Evolutionary conservation across 2,797 vertebrate species (phyloP).

Genomic region (Bucorvus abyssinicus): DNA sequence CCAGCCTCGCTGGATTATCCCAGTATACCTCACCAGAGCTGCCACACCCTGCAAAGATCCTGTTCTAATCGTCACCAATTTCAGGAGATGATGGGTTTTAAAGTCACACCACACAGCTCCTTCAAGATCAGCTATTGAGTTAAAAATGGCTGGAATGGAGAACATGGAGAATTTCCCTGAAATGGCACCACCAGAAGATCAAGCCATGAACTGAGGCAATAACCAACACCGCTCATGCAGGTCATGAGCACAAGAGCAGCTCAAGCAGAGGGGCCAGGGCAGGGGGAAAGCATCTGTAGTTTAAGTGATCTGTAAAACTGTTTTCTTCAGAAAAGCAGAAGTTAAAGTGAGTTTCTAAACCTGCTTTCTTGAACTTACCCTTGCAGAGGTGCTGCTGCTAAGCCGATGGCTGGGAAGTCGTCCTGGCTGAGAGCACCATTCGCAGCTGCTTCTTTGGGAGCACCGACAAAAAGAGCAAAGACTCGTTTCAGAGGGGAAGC

Average conservation of each 20-base stretch:
- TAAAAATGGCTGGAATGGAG: background rate
- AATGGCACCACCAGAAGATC: background rate
- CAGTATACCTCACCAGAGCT: background rate
- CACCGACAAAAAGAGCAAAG: slow-evolving; percentile 34
- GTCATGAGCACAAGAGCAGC: background rate
- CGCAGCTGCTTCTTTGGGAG: slow-evolving; percentile 77
- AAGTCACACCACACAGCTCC: background rate
- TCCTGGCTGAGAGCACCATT: slow-evolving; percentile 76
- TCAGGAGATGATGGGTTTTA: background rate
- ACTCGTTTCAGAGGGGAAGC: background rate
- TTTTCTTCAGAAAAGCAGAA: background rate
- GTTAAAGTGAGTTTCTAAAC: background rate
- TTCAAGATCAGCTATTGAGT: background rate
- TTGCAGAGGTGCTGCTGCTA: slow-evolving; percentile 37
- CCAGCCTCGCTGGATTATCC: background rate
- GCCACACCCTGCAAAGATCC: background rate
- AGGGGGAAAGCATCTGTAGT: background rate
- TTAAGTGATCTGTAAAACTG: background rate
- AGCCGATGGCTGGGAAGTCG: slow-evolving; percentile 82
- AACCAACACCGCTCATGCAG: accelerated
- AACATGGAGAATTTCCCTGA: background rate
- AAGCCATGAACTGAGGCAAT: background rate
- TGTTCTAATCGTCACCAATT: background rate
- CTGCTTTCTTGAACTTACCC: slow-evolving; percentile 51
- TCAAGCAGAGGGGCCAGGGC: accelerated